These are phyloP conservation scores for Hydropotes inermis DNA, from an alignment of 2,113 vertebrate species.

Conservation along the genomic window DNA sequence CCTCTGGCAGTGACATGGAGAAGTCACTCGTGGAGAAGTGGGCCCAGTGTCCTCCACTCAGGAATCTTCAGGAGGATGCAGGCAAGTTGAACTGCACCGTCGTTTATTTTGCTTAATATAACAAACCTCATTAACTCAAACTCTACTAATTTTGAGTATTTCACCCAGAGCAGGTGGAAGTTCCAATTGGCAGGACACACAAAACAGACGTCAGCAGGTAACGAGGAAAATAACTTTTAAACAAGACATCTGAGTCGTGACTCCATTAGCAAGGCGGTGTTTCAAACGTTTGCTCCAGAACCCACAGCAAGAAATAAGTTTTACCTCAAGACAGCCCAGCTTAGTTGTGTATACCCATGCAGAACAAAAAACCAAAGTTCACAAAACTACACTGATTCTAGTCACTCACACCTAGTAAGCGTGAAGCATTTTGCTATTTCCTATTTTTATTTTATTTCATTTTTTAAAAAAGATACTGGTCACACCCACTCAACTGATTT, in stretches of 20 bases:
- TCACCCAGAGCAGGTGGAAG: not conserved
- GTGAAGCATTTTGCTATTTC: not conserved
- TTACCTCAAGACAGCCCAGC: not conserved
- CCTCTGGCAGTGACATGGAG: not conserved
- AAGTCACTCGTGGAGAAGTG: not conserved
- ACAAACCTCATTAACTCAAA: not conserved
- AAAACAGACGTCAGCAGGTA: not conserved
- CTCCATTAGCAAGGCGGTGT: rapidly evolving
- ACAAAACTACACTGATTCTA: not conserved
- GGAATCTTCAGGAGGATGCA: not conserved
- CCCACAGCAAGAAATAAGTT: not conserved
- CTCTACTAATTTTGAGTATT: not conserved
- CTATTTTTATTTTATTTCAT: not conserved
- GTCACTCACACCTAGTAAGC: not conserved
- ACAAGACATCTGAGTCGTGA: not conserved
- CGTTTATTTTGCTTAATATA: not conserved
- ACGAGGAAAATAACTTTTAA: not conserved
- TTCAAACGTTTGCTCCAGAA: not conserved
- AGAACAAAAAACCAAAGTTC: not conserved
- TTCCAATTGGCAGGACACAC: not conserved
- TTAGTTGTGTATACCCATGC: not conserved
- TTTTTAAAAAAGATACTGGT: not conserved
- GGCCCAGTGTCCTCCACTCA: not conserved
- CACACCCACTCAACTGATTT: not conserved
- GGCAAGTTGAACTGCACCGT: rapidly evolving